Base-by-base conservation (phyloP, 2,888 invertebrate species). In the Vesta saturnalis region DNA sequence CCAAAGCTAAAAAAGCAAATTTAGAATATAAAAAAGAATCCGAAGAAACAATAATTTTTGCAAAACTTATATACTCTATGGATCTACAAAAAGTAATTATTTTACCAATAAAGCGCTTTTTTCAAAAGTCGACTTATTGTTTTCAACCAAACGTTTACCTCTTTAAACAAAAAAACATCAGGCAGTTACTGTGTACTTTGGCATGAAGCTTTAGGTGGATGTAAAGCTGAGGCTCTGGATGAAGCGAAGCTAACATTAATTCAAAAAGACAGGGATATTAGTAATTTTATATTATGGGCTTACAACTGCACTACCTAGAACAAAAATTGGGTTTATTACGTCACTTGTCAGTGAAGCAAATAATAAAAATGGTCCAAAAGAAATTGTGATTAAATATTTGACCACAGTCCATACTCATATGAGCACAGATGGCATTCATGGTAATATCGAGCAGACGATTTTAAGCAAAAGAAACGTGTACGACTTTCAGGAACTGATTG, bases 1-100 rank as follows among this genome's bases (percentile, higher is more conserved):
- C 14, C 2, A 60, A 52, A 15, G 30, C 10, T n/a, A 2, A 10
- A 12, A 6, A 39, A n/a, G 39, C 39, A 8, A 23, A 70, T 70
- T 54, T 61, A 14, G 35, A 21, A 43, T 66, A 46, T 35, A 66
- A 47, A 46, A 61, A 16, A 39, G 65, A 59, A 1, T 47, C 65
- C 8, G 65, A 65, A 58, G 12, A 12, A 3, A 12, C 12, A 49
- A 15, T 1, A 14, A 21, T 12, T 8, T 19, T 14, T 19, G 12
- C 4, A 4, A 30, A n/a, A n/a, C n/a, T 8, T 14, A 18, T 14
- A 4, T 49, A 14, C 15, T 49, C 49, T 3, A 49, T 18, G 49
- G 49, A 49, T 14, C 49, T 49, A 18, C 49, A 49, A 49, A 49
- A 15, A 49, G 49, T 49, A 15, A 16, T 18, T 12, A 2, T 39